phyloP scores from a whole-genome alignment of 1,140 invertebrate species.

The Drosophila punjabiensis region DNA sequence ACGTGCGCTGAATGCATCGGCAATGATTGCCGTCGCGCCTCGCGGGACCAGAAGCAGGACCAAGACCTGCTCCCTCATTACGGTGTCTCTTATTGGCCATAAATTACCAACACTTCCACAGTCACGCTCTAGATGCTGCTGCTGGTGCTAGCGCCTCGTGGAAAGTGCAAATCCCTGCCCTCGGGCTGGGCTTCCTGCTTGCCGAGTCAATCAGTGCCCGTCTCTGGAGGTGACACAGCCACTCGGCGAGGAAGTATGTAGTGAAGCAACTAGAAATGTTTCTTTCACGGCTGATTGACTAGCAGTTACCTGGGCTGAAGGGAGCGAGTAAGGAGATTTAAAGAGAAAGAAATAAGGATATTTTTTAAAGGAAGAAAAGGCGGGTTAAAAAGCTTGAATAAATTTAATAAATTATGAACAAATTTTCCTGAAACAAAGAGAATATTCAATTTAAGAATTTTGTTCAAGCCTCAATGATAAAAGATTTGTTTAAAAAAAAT shows the following conservation, averaged over 20 bases:
- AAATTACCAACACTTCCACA: constrained; percentile 49
- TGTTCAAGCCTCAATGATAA: accelerated
- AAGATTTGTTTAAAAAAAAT: neutral
- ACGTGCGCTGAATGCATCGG: constrained; percentile 53
- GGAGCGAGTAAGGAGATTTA: neutral
- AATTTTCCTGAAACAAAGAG: neutral
- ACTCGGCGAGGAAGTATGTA: neutral
- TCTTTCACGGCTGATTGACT: constrained; percentile 5
- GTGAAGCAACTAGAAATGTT: constrained; percentile 2
- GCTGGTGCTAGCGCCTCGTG: neutral
- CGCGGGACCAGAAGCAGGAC: neutral
- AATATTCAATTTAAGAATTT: too few species aligned
- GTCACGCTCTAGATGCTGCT: constrained; percentile 24
- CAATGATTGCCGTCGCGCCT: constrained; percentile 14
- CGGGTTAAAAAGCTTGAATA: neutral
- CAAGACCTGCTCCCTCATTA: constrained; percentile 43
- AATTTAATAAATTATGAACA: neutral
- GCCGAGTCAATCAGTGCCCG: constrained; percentile 52
- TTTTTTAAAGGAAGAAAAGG: neutral
- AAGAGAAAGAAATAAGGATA: neutral
- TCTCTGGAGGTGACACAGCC: constrained; percentile 34
- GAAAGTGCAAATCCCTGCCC: constrained; percentile 20
- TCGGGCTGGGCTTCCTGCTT: neutral
- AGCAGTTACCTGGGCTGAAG: neutral
- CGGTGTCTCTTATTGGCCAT: constrained; percentile 56